A percentile compares a stretch with the other conserved stretches of the same genome.
These are phyloP conservation scores for Platycnemis pennipes DNA, from an alignment of 2,888 invertebrate species.

Conservation along the genomic window DNA sequence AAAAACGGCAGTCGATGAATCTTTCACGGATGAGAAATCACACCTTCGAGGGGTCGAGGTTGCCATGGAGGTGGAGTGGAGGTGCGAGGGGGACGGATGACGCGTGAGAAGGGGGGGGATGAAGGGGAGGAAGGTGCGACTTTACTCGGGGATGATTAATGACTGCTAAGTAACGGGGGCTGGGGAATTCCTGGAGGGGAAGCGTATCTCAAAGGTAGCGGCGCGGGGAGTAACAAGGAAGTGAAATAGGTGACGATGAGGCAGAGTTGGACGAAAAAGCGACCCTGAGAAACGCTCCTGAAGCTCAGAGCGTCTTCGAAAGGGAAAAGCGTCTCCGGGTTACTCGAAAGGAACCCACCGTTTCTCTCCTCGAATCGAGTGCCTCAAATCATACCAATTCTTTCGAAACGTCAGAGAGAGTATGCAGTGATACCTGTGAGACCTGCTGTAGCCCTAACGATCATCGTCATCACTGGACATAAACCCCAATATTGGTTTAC, in stretches of 20 bases:
- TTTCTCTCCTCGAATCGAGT: no score
- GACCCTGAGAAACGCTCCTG: neutral
- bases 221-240: neutral
- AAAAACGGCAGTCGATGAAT: slow-evolving; percentile 33
- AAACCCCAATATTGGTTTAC: no score
- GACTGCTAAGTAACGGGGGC: neutral
- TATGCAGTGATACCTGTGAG: no score
- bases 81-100: neutral
- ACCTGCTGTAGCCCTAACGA: no score
- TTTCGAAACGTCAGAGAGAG: no score
- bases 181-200: neutral
- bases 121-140: neutral
- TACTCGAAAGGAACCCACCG: neutral
- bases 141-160: neutral
- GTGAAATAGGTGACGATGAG: neutral
- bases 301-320: neutral
- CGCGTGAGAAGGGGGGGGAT: neutral
- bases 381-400: no score
- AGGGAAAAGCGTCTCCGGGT: neutral
- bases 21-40: slow-evolving; percentile 61
- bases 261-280: neutral
- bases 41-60: neutral
- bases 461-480: no score
- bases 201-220: neutral
- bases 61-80: neutral